These are phyloP conservation scores for Tenthredo mesomela DNA, from an alignment of 2,888 invertebrate species.

Conservation along the genomic window DNA sequence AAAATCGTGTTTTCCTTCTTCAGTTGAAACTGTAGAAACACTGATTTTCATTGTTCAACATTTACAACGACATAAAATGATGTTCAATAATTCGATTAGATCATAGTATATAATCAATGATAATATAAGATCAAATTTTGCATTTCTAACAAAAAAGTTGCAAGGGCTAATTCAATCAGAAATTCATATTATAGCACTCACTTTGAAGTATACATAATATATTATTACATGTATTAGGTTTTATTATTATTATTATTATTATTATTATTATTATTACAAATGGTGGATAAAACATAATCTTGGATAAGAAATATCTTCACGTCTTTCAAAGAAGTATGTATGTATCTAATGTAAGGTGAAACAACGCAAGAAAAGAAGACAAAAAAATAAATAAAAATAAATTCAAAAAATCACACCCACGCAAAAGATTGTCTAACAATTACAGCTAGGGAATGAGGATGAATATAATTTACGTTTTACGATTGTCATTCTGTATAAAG, in stretches of 20 bases:
- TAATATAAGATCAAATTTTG: constrained; percentile 1
- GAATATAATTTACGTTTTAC: constrained; percentile 6
- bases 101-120: background rate
- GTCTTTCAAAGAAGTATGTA: background rate
- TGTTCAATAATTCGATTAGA: background rate
- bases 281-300: background rate
- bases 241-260: background rate
- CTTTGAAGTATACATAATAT: background rate
- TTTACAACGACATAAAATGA: background rate
- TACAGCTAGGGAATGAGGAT: constrained; percentile 22
- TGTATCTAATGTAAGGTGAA: background rate
- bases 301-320: background rate
- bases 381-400: background rate
- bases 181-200: background rate
- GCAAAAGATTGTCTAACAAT: constrained; percentile 21
- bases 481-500: constrained; percentile 34
- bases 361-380: background rate
- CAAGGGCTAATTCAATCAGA: background rate
- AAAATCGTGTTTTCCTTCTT: background rate
- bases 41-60: background rate
- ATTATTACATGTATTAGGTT: background rate
- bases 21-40: background rate
- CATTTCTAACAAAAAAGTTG: background rate
- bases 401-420: background rate
- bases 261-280: background rate